Base-by-base conservation (phyloP, 1,140 invertebrate genomes). In the Carposina sasakii region DNA sequence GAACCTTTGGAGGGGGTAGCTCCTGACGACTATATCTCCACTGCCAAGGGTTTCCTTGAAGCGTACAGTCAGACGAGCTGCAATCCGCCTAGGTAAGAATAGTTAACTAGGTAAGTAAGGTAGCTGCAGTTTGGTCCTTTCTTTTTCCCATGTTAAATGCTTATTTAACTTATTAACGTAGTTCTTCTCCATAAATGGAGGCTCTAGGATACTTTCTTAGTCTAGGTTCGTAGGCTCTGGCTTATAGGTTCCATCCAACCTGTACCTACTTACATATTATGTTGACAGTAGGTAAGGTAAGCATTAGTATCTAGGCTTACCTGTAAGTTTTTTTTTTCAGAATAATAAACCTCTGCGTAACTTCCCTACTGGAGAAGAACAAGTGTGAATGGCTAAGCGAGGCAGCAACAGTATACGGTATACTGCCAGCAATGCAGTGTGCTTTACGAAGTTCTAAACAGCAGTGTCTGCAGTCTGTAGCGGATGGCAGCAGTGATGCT, bases 371-470 rank as follows among this genome's bases (percentile, higher is more conserved):
- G 0, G 90, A 91, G 50, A 87, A 88, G 23, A 86, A 88, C 22
- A 95, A 95, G 61, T 96, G 94, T 63, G 85, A 89, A 8, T 92
- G 90, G 90, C 63, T 95, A 57, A 87, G 88, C 54, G 89, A 92
- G 61, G 90, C 90, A 0, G 88, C 90, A 0, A 79, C 88, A 2
- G 90, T 91, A 1, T 90, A 92, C 60, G 91, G 92, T 1, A 78
- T 95, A 0, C 87, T 91, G 48, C 93, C 93, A 0, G 86, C 88
- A n/a, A 79, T 95, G 9, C 88, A 90, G 26, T 96, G 94, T 56
- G 63, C 89, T 0, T 76, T 88, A 42, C 82, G 87, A 24, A 60
- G 65, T 6, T 86, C 77, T 26, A 61, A 76, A 17, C 69, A 81
- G 0, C 82, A 87, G 3, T 96, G 95, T 61, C 87, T 96, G 76